Evolutionary conservation across 2,113 vertebrate species (phyloP).

Genomic region (Paedocypris sp.): DNA sequence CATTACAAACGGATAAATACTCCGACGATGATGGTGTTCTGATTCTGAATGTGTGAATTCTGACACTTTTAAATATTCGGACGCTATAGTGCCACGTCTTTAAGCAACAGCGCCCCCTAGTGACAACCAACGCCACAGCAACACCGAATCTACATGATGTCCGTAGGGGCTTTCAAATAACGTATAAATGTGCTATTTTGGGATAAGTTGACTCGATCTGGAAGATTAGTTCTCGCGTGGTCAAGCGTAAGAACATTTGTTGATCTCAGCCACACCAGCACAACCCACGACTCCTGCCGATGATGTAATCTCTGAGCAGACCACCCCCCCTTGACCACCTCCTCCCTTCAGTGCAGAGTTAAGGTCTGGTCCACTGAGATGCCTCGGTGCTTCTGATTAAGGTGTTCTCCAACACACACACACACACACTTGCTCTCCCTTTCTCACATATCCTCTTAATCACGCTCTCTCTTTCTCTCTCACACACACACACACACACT

Average conservation of each 20-base stretch:
- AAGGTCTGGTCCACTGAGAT: slow-evolving; percentile 24
- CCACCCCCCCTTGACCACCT: slow-evolving; percentile 34
- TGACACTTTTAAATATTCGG: no score
- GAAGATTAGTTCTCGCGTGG: neutral
- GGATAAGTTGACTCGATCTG: neutral
- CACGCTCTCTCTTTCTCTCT: no score
- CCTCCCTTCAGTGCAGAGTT: slow-evolving; percentile 27
- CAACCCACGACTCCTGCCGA: slow-evolving; percentile 21
- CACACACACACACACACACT: no score
- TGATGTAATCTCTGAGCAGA: slow-evolving; percentile 35
- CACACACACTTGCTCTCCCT: slow-evolving; percentile 1
- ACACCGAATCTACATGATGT: neutral
- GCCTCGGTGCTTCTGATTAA: slow-evolving; percentile 21
- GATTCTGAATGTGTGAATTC: no score
- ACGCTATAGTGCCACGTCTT: no score
- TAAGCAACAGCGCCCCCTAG: neutral
- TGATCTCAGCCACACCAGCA: slow-evolving; percentile 21
- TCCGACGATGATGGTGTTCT: no score
- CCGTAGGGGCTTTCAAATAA: neutral
- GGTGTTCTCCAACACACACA: slow-evolving; percentile 5
- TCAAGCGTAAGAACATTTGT: neutral
- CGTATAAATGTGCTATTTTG: neutral
- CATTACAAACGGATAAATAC: no score
- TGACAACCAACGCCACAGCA: neutral
- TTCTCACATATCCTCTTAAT: no score